These are phyloP conservation scores for Megalonaias nervosa DNA, from an alignment of 1,140 invertebrate species.

Conservation along the genomic window DNA sequence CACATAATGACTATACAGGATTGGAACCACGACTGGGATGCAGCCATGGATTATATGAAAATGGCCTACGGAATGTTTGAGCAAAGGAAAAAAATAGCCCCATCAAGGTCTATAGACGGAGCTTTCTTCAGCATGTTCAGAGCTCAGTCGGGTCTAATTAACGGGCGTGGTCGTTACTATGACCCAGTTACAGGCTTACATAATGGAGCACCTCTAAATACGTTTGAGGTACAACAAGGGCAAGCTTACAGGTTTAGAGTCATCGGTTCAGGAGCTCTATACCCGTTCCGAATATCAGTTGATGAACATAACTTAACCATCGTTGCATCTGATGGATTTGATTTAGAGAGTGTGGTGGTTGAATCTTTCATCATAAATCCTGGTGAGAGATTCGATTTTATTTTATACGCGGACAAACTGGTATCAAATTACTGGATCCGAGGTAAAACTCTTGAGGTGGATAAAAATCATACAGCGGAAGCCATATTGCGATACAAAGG, in stretches of 20 bases:
- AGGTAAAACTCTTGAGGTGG: slow-evolving; percentile 61
- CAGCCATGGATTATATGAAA: background rate
- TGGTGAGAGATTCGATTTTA: slow-evolving; percentile 89
- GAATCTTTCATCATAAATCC: slow-evolving; percentile 56
- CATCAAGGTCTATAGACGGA: slow-evolving; percentile 1
- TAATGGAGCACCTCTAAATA: slow-evolving; percentile 28
- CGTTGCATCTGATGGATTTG: slow-evolving; percentile 84
- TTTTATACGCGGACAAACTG: slow-evolving; percentile 78
- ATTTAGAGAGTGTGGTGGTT: slow-evolving; percentile 80
- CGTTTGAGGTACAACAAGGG: slow-evolving; percentile 25
- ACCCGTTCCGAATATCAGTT: slow-evolving; percentile 76
- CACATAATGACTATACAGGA: slow-evolving; percentile 9
- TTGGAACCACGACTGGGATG: slow-evolving; percentile 15
- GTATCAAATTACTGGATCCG: slow-evolving; percentile 85
- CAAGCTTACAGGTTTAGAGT: slow-evolving; percentile 40
- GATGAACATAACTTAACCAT: slow-evolving; percentile 74
- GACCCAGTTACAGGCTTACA: slow-evolving; percentile 76
- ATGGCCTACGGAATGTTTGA: background rate
- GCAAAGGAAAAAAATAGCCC: background rate
- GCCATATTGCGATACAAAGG: slow-evolving; percentile 86
- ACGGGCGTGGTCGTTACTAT: slow-evolving; percentile 14
- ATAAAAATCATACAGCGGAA: slow-evolving; percentile 70
- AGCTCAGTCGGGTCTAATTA: background rate
- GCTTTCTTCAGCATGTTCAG: slow-evolving; percentile 8
- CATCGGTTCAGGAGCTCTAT: slow-evolving; percentile 22